phyloP scores from a whole-genome alignment of 2,888 invertebrate species.

The Hydroisotoma schaefferi region DNA sequence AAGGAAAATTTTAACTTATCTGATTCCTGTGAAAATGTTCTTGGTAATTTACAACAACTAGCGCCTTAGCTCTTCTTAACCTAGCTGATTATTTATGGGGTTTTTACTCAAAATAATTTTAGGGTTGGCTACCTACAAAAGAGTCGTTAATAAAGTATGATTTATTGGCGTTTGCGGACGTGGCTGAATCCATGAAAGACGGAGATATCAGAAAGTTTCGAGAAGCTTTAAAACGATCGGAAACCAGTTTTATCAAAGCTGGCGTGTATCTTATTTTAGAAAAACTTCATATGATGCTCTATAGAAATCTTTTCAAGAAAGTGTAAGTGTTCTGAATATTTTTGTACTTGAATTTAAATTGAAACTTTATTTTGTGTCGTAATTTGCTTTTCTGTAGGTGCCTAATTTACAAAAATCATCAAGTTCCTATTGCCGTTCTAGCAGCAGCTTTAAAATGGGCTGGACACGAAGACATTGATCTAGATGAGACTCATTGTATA shows the following conservation, averaged over 20 bases:
- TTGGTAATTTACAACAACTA: conserved; percentile 55
- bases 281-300: conserved; percentile 90
- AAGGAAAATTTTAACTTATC: conserved; percentile 84
- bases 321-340: conserved; percentile 60
- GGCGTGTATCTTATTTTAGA: conserved; percentile 98
- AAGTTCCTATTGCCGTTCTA: conserved; percentile 81
- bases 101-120: conserved; percentile 32
- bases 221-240: conserved; percentile 76
- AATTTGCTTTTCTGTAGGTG: conserved; percentile 50
- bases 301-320: conserved; percentile 92
- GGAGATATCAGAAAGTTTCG: conserved; percentile 84
- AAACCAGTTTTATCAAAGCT: conserved; percentile 87
- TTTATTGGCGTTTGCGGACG: conserved; percentile 82
- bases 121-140: conserved; percentile 87
- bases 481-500: conserved; percentile 94
- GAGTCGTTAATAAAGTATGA: conserved; percentile 81
- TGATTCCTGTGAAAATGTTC: conserved; percentile 96
- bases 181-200: conserved; percentile 81
- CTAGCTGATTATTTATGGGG: neutral
- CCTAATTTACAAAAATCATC: conserved; percentile 62
- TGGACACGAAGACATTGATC: conserved; percentile 76
- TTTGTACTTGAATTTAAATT: neutral
- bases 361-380: neutral
- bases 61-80: neutral
- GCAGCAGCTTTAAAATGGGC: conserved; percentile 76